phyloP scores from a whole-genome alignment of 2,888 invertebrate genomes.

The Nyleta sp. region DNA sequence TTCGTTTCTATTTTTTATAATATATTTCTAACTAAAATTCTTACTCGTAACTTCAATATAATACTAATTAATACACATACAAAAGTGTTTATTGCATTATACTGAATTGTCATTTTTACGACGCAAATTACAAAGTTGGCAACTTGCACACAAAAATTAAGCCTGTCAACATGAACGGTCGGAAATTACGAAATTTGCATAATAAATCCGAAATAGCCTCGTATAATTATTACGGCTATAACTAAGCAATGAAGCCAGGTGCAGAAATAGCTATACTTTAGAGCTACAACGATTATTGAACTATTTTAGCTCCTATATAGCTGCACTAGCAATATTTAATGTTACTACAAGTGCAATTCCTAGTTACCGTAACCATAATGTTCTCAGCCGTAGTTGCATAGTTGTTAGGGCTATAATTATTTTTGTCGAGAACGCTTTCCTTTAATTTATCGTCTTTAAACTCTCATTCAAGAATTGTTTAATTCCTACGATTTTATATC shows the following conservation, averaged over 20 bases:
- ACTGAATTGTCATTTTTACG: no score
- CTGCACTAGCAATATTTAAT: constrained; percentile 18
- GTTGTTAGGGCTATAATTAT: constrained; percentile 8
- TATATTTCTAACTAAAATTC: no score
- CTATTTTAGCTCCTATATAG: constrained; percentile 24
- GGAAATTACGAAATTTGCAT: constrained; percentile 14
- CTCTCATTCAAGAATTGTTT: not conserved
- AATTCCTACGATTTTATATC: not conserved
- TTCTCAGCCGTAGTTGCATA: constrained; percentile 6
- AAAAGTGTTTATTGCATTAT: no score
- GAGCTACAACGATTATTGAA: constrained; percentile 30
- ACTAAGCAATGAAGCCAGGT: constrained; percentile 28
- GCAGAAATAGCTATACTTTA: constrained; percentile 31
- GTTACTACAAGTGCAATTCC: constrained; percentile 22
- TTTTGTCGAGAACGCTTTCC: not conserved
- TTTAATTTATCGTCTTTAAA: not conserved
- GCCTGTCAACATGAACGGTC: not conserved
- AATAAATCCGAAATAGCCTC: constrained; percentile 20
- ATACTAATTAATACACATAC: no score
- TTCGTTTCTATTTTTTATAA: no score
- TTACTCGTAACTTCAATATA: no score
- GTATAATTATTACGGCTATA: constrained; percentile 22
- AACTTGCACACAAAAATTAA: constrained; percentile 8
- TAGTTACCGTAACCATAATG: constrained; percentile 28
- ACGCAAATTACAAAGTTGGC: no score